Conservation (phyloP, 1,140 invertebrate genomes). For the Scaptomyza hsui region DNA sequence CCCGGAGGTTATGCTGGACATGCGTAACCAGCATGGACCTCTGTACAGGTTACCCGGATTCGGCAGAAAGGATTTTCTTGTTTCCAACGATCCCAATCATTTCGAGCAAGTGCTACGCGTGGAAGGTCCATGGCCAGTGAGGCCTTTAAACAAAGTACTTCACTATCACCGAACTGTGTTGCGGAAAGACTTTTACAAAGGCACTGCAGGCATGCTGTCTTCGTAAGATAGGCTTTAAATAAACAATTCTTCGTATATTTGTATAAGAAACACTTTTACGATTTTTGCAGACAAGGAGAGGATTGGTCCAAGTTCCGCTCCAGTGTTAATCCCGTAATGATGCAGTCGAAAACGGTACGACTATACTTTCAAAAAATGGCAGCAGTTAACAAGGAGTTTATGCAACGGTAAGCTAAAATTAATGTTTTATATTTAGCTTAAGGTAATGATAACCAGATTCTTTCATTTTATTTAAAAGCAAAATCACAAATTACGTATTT, state of each 20-base stretch:
- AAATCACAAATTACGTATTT: no score
- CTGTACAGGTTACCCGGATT: slow-evolving; percentile 37
- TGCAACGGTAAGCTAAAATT: slow-evolving; percentile 53
- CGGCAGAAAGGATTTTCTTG: slow-evolving; percentile 39
- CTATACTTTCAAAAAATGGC: slow-evolving; percentile 71
- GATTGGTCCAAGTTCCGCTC: slow-evolving; percentile 64
- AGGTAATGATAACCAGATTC: no score
- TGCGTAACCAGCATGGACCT: slow-evolving; percentile 45
- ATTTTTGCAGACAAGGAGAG: slow-evolving; percentile 66
- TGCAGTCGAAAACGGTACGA: slow-evolving; percentile 70
- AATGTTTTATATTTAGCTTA: no score
- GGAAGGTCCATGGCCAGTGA: slow-evolving; percentile 69
- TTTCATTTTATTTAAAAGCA: no score
- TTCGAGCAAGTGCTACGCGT: slow-evolving; percentile 58
- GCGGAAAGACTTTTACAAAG: slow-evolving; percentile 59
- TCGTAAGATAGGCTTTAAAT: no score
- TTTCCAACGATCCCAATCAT: slow-evolving; percentile 57
- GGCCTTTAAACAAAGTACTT: slow-evolving; percentile 38
- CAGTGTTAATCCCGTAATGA: slow-evolving; percentile 69
- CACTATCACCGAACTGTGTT: slow-evolving; percentile 45
- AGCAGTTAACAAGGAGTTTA: slow-evolving; percentile 70
- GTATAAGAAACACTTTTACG: no score
- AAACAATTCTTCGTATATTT: no score
- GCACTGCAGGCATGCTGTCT: slow-evolving; percentile 47
- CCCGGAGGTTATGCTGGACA: slow-evolving; percentile 28